A percentile compares a stretch with the other conserved stretches of the same genome.
phyloP scores from a whole-genome alignment of 2,113 vertebrate species.

The Empidonax alnorum region DNA sequence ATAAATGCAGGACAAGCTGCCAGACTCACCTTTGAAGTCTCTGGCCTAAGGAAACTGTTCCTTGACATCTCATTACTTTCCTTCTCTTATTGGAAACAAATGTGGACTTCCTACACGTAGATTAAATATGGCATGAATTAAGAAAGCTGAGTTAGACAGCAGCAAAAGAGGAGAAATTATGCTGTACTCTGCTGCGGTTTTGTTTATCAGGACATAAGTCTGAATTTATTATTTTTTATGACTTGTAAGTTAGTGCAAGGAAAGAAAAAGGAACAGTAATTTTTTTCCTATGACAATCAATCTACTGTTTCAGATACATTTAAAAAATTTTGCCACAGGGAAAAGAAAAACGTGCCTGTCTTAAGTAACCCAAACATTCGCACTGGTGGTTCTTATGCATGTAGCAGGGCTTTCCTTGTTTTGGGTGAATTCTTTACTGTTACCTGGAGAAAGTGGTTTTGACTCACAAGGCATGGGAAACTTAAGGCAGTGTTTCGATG shows the following conservation, averaged over 20 bases:
- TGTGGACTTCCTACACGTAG: slow-evolving; percentile 16
- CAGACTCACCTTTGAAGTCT: slow-evolving; percentile 67
- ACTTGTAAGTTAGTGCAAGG: neutral
- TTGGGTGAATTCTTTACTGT: neutral
- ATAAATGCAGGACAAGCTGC: slow-evolving; percentile 41
- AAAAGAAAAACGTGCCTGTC: neutral
- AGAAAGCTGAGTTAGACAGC: neutral
- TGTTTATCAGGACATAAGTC: slow-evolving; percentile 29
- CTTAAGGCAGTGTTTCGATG: neutral
- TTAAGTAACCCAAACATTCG: neutral
- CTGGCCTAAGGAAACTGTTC: slow-evolving; percentile 57
- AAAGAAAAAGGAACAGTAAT: slow-evolving; percentile 4
- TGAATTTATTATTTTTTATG: slow-evolving; percentile 51
- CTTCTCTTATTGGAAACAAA: slow-evolving; percentile 64
- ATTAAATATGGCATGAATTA: slow-evolving; percentile 57
- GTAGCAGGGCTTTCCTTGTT: neutral
- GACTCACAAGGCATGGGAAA: neutral
- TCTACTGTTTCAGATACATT: neutral
- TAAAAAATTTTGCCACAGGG: slow-evolving; percentile 14
- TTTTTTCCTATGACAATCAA: neutral
- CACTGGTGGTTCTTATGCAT: neutral
- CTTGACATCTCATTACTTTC: slow-evolving; percentile 64
- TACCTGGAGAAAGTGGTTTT: neutral
- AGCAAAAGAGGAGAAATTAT: slow-evolving; percentile 15
- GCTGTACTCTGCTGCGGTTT: neutral